These are phyloP conservation scores for Ferrisia virgata DNA, from an alignment of 2,888 invertebrate genomes.

Conservation along the genomic window DNA sequence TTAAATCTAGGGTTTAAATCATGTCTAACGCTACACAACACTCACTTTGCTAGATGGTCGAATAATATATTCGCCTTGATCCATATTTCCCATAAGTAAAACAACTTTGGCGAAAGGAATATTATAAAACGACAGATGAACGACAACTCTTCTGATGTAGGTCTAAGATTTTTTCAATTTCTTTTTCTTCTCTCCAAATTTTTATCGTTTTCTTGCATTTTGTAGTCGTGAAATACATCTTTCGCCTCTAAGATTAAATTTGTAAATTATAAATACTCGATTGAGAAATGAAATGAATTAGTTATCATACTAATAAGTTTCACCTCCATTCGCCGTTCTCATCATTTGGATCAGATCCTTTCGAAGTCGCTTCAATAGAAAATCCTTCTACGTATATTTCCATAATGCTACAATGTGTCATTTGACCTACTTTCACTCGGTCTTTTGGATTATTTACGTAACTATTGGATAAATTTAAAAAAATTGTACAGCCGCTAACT, in stretches of 20 bases:
- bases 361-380: constrained; percentile 87
- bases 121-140: constrained; percentile 96
- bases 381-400: constrained; percentile 95
- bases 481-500: constrained; percentile 86
- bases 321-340: constrained; percentile 85
- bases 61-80: constrained; percentile 94
- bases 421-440: constrained; percentile 78
- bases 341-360: constrained; percentile 86
- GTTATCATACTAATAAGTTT: constrained; percentile 9
- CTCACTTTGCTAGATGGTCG: constrained; percentile 89
- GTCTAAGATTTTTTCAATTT: constrained; percentile 78
- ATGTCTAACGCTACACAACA: too few species aligned
- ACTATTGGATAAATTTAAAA: constrained; percentile 89
- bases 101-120: constrained; percentile 91
- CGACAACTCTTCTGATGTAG: constrained; percentile 93
- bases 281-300: constrained; percentile 30
- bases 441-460: constrained; percentile 91
- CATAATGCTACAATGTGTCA: constrained; percentile 82
- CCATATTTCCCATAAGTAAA: constrained; percentile 84
- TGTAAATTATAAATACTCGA: too few species aligned
- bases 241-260: constrained; percentile 65
- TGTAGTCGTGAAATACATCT: constrained; percentile 88
- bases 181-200: constrained; percentile 77
- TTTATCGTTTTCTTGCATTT: constrained; percentile 74
- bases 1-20: too few species aligned